Percentiles rank a stretch among this genome's conserved stretches.
phyloP scores from a whole-genome alignment of 2,113 vertebrate species.

The Xiphorhynchus elegans region DNA sequence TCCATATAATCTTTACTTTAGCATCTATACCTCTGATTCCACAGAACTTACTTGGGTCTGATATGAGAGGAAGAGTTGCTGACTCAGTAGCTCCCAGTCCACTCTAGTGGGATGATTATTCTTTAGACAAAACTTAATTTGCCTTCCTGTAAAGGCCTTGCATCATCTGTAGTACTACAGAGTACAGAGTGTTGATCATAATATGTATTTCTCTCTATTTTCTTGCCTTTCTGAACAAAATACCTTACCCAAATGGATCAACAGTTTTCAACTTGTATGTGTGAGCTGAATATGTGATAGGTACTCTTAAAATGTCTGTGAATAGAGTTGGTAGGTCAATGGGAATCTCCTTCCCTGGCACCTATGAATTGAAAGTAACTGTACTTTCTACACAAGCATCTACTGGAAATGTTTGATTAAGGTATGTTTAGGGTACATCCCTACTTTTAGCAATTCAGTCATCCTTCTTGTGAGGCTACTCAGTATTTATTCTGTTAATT shows the following conservation, averaged over 20 bases:
- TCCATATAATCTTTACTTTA: not conserved
- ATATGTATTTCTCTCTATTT: not conserved
- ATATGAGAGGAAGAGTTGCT: not conserved
- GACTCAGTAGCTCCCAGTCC: not conserved
- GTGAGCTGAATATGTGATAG: not conserved
- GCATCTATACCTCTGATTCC: not conserved
- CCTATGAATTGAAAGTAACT: not conserved
- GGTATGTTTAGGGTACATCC: not conserved
- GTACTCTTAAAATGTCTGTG: not conserved
- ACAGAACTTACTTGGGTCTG: not conserved
- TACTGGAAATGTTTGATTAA: not conserved
- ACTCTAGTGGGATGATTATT: not conserved
- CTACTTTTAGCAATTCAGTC: not conserved
- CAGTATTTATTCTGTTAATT: not conserved
- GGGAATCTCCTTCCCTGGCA: not conserved
- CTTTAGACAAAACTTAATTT: not conserved
- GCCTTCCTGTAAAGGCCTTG: not conserved
- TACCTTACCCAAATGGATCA: not conserved
- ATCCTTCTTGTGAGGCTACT: not conserved
- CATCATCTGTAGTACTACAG: not conserved
- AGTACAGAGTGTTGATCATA: not conserved
- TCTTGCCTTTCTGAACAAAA: not conserved
- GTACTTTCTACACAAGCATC: not conserved
- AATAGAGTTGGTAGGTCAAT: not conserved
- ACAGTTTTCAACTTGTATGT: not conserved